Percentiles rank a stretch among this genome's conserved stretches.
phyloP scores from a whole-genome alignment of 2,888 invertebrate species.

The Dicroscelio sp. region DNA sequence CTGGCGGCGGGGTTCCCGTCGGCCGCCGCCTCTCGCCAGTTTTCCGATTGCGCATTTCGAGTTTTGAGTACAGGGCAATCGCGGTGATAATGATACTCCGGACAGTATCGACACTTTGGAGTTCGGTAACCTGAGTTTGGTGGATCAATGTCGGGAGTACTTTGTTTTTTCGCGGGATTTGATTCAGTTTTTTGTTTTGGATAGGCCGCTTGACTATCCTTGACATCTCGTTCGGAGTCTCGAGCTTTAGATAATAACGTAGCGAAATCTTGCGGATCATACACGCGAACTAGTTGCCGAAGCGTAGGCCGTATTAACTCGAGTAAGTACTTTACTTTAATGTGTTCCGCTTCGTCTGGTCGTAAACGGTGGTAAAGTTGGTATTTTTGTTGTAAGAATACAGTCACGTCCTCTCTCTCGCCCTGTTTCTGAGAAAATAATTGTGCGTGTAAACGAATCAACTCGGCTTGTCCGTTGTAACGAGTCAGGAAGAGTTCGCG shows the following conservation, averaged over 20 bases:
- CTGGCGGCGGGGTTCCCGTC: neutral
- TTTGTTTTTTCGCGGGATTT: neutral
- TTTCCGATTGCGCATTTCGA: neutral
- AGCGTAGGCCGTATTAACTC: neutral
- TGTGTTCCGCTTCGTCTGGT: neutral
- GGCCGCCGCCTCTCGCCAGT: neutral
- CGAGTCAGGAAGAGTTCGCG: neutral
- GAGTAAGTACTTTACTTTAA: neutral
- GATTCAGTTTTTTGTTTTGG: neutral
- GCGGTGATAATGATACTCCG: slow-evolving; percentile 14
- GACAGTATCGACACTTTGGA: slow-evolving; percentile 46
- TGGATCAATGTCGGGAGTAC: neutral
- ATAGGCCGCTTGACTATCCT: neutral
- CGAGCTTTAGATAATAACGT: neutral
- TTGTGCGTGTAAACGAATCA: neutral
- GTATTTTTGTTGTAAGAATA: slow-evolving; percentile 32
- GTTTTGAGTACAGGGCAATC: slow-evolving; percentile 36
- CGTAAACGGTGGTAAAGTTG: slow-evolving; percentile 11
- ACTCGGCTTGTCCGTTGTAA: neutral
- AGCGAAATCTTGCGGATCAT: neutral
- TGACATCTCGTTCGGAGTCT: neutral
- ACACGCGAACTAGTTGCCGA: neutral
- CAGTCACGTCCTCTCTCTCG: slow-evolving; percentile 7
- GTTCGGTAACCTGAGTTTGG: too few species aligned
- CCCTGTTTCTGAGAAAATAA: slow-evolving; percentile 20